Base-by-base conservation (phyloP, 2,888 invertebrate genomes). In the Tridacna crocea region DNA sequence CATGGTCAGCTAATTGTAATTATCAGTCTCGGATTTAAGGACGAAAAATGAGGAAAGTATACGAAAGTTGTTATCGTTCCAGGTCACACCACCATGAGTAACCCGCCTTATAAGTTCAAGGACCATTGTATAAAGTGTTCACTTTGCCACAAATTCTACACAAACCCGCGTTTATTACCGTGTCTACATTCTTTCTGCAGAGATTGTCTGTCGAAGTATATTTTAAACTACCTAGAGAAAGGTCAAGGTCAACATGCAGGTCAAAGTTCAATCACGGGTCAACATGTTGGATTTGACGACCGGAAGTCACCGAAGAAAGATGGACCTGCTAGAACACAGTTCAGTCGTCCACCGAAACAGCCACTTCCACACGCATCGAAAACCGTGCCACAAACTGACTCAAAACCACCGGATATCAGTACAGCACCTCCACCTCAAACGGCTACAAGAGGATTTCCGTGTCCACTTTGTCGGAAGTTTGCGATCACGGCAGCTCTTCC, bases 141-240 rank as follows among this genome's bases (percentile, higher is more conserved):
- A 19, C 24, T 88, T 12, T 89, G 89, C 75, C 78, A 76, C 4
- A 88, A 88, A 47, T 75, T 77, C 68, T 87, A 82, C 66, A 84
- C 75, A 6, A 74, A 80, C 13, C 89, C 89, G 13, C 82, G 88
- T 3, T 77, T 83, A 6, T 55, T 89, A 13, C 87, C 88, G 4
- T 89, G 89, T 63, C 83, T 89, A 0, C 89, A 89, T 78, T 88
- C 88, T 0, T 89, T 84, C 79, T 89, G 89, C 63, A 74, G 77
- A 11, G 78, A 75, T 22, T 89, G 89, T 72, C 78, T 89, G 26
- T 58, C 66, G 0, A 82, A 78, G 36, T 72, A 86, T 70, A 85
- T 89, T 2, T 74, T 76, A 51, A 82, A 84, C 70, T 82, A 17
- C 24, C 17, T 60, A n/a, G 27, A 19, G 11, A n/a, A 51, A 47